phyloP scores from a whole-genome alignment of 53 echinoderm and acorn worm genomes.

The Mesocentrotus franciscanus region DNA sequence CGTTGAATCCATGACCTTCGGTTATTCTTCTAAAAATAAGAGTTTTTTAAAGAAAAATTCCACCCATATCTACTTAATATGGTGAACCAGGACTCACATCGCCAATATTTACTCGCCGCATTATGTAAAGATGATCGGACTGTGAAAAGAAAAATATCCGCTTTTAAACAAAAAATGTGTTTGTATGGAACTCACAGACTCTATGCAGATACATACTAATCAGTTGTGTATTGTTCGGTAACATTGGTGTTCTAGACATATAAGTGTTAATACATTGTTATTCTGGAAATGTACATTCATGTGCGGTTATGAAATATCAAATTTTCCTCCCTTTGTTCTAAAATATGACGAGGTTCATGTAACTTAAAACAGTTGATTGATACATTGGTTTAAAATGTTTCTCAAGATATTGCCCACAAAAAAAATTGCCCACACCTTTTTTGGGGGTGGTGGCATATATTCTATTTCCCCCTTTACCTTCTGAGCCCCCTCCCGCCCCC shows the following conservation, averaged over 20 bases:
- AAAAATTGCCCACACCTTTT: too few relatives aligned
- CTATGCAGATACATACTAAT: neutral
- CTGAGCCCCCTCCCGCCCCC: too few relatives aligned
- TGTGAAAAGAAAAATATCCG: conserved; percentile 50
- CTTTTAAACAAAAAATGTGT: conserved; percentile 31
- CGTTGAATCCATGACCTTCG: conserved; percentile 48
- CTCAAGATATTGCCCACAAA: too few relatives aligned
- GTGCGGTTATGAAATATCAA: too few relatives aligned
- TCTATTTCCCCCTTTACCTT: too few relatives aligned
- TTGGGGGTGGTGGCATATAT: too few relatives aligned
- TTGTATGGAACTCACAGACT: neutral
- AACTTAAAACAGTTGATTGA: too few relatives aligned
- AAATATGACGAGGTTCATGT: too few relatives aligned
- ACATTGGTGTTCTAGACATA: neutral
- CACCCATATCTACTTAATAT: neutral
- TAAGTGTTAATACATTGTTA: too few relatives aligned
- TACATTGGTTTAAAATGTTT: too few relatives aligned
- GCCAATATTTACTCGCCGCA: conserved; percentile 11
- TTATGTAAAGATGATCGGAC: conserved; percentile 28
- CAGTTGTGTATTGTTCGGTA: neutral
- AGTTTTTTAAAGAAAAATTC: neutral
- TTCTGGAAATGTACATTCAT: too few relatives aligned
- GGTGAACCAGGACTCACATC: neutral
- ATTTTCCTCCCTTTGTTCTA: too few relatives aligned
- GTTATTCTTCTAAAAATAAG: conserved; percentile 15